Base-by-base conservation (phyloP, 2,113 vertebrate species). In the Rallus limicola region DNA sequence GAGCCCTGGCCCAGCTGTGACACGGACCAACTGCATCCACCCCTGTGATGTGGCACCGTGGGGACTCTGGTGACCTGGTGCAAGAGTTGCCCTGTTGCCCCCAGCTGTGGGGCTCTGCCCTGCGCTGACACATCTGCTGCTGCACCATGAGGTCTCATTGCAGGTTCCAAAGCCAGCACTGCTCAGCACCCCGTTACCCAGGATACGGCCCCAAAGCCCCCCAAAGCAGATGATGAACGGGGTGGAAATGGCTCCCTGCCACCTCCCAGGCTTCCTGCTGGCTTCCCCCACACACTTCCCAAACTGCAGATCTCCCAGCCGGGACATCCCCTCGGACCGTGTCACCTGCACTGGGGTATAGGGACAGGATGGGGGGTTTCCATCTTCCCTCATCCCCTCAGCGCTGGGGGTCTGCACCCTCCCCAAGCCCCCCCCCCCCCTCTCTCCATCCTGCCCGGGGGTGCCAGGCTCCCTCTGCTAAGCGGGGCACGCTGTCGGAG, bases 171-270 rank as follows among this genome's bases (percentile, higher is more conserved):
- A 33, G 33, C 44, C 52, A 6, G 15, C 13, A 17, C 33, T 38
- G 24, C 75, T 42, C 13, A 38, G 53, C 1, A 1, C 42, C 25
- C 28, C 2, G 0, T 31, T 4, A n/a, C 2, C 38, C 7, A 0
- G 64, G 31, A 5, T 2, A 48, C 2, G 1, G 0, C 33, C 78
- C 36, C 75, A 26, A 12, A 75, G 42, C 16, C 2, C 38, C 5
- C 6, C 1, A 2, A 46, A 48, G 46, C 24, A 1, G 42, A 42
- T 0, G 56, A 82, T 26, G 77, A 65, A 25, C 0, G 0, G 38
- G 33, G 10, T 64, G 53, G 58, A 10, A 55, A 55, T 2, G 14
- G 21, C 48, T 40, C 52, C 1, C 46, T 44, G 62, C 4, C 38
- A 13, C 34, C 65, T 34, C 69, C 70, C 34, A 28, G 58, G 6